These are phyloP conservation scores for Orestias chungarensis DNA, from an alignment of 2,797 vertebrate species.

Conservation along the genomic window DNA sequence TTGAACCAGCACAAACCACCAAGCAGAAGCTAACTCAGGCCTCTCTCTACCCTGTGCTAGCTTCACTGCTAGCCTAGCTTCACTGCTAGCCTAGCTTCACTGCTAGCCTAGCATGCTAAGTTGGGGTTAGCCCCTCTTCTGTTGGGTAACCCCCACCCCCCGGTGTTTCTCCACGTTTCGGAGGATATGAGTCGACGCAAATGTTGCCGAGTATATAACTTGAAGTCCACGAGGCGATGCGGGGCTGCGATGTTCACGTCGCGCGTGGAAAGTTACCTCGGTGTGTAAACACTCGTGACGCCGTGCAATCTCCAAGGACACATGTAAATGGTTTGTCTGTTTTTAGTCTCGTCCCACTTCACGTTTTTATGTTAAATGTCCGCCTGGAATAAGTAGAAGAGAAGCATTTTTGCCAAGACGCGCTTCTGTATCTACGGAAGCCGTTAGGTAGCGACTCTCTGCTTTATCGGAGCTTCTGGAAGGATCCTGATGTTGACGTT, in stretches of 20 bases:
- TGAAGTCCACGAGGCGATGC: neutral
- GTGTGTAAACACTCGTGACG: conserved; percentile 7
- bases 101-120: conserved; percentile 3
- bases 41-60: no score
- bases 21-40: no score
- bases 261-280: conserved; percentile 34
- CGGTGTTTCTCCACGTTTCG: conserved; percentile 1
- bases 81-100: no score
- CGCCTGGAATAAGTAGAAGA: neutral
- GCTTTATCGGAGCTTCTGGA: neutral
- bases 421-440: no score
- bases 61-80: no score
- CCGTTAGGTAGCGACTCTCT: neutral
- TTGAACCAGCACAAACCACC: no score
- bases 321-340: neutral
- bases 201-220: neutral
- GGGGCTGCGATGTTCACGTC: conserved; percentile 15
- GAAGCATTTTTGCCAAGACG: no score
- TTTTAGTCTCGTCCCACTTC: neutral
- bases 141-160: neutral
- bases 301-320: conserved; percentile 17
- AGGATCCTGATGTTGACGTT: neutral
- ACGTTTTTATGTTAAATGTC: neutral
- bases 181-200: neutral
- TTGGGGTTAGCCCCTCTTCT: neutral